Evolutionary conservation across 2,888 invertebrate genomes (phyloP).

Genomic region (Clepsis dumicolana): DNA sequence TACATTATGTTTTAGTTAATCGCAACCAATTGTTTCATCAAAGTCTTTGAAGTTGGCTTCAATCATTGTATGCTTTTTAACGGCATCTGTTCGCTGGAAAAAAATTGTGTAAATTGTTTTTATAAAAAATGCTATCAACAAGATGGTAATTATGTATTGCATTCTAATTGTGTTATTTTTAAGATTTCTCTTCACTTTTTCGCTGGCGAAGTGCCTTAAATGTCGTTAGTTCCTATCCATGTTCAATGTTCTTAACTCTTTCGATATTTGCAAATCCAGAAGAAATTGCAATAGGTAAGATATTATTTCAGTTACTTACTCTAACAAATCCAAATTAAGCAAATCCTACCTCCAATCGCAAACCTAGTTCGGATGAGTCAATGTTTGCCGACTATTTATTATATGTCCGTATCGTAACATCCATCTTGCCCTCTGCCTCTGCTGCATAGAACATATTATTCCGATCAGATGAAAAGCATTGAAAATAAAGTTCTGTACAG

Average conservation of each 20-base stretch:
- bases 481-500: neutral
- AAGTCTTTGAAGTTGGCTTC: no score
- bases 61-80: no score
- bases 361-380: conserved; percentile 24
- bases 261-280: neutral
- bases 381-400: conserved; percentile 32
- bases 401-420: conserved; percentile 20
- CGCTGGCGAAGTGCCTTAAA: neutral
- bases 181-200: neutral
- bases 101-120: no score
- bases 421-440: conserved; percentile 18
- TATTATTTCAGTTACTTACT: no score
- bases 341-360: neutral
- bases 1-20: neutral
- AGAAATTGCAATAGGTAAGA: neutral
- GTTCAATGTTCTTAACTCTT: no score
- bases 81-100: no score
- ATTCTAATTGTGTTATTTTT: neutral
- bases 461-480: conserved; percentile 14
- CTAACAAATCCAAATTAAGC: neutral
- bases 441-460: conserved; percentile 1
- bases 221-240: neutral
- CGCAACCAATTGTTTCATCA: neutral
- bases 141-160: no score
- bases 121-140: no score